These are phyloP conservation scores for Hylaeus anthracinus DNA, from an alignment of 1,140 invertebrate genomes.

Conservation along the genomic window DNA sequence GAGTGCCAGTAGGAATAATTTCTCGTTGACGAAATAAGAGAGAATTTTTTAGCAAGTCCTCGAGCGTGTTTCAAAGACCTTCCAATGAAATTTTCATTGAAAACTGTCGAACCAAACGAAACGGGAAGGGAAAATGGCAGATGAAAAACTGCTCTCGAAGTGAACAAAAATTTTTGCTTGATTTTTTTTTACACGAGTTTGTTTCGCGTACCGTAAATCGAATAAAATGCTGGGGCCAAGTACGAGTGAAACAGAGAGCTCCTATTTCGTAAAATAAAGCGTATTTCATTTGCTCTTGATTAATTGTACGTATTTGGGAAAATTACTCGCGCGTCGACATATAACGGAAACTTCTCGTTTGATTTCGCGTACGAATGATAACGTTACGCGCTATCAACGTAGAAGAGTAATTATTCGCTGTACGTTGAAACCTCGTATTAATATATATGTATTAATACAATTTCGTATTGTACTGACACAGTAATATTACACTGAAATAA, in stretches of 20 bases:
- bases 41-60: too few species aligned
- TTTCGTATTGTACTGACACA: neutral
- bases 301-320: too few species aligned
- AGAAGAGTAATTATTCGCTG: neutral
- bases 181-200: too few species aligned
- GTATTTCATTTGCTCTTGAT: too few species aligned
- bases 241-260: neutral
- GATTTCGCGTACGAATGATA: too few species aligned
- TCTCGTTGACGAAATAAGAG: too few species aligned
- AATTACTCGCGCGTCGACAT: too few species aligned
- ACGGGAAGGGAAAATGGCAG: too few species aligned
- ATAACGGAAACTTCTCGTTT: too few species aligned
- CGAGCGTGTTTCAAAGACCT: too few species aligned
- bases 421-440: neutral
- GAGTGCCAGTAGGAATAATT: too few species aligned
- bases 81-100: neutral
- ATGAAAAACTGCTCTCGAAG: neutral
- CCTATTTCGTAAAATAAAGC: neutral
- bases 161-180: neutral
- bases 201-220: neutral
- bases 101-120: neutral
- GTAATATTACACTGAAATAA: neutral
- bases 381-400: too few species aligned
- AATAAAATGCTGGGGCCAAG: neutral
- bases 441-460: neutral